Percentiles rank a stretch among this genome's conserved stretches.
Conservation (phyloP, 2,113 vertebrate genomes). For the Pollimyrus isidori region DNA sequence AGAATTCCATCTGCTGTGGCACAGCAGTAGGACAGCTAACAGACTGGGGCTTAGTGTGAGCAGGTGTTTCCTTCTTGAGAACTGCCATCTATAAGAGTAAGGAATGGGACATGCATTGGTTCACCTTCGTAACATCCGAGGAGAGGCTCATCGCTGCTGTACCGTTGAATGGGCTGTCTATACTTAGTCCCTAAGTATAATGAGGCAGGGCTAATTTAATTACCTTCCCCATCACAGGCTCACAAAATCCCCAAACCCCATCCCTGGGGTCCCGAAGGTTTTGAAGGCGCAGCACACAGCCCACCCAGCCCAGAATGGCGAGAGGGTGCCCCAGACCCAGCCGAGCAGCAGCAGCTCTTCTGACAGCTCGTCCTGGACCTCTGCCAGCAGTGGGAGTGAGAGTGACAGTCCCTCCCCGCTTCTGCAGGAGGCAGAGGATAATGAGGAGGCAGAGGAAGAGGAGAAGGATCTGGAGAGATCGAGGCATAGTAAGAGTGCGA, state of each 20-base stretch:
- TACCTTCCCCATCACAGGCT: neutral
- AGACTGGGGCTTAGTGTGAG: neutral
- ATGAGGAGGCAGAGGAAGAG: conserved; percentile 3
- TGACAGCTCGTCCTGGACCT: conserved; percentile 1
- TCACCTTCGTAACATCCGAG: neutral
- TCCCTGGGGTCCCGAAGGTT: neutral
- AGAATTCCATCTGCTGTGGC: neutral
- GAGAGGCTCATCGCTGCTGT: neutral
- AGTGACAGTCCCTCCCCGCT: conserved; percentile 6
- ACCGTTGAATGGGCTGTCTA: neutral
- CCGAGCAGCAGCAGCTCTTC: neutral
- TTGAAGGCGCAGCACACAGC: neutral
- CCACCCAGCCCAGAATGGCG: neutral
- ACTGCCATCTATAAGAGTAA: neutral
- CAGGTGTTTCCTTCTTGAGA: neutral
- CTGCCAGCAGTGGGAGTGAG: conserved; percentile 6
- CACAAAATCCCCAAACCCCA: neutral
- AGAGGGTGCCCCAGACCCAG: neutral
- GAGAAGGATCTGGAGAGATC: neutral
- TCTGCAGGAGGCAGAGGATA: neutral
- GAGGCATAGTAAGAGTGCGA: neutral
- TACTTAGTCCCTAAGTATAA: neutral
- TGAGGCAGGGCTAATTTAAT: neutral
- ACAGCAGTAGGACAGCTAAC: neutral
- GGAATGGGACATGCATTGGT: neutral